Conservation (phyloP, 2,888 invertebrate genomes). For the Drosophila pseudotalamancana region DNA sequence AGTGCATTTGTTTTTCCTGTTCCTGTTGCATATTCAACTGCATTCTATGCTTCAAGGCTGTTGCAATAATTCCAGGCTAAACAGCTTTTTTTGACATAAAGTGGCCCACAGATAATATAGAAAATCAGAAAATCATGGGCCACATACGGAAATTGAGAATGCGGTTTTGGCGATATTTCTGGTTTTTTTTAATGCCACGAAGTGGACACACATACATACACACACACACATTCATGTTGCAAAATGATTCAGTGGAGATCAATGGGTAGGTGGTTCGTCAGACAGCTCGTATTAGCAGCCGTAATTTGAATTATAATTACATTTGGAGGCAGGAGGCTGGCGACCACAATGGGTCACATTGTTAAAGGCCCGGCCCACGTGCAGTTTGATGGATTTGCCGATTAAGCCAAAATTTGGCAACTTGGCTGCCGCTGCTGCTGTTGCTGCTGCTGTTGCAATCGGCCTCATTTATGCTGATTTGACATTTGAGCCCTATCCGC, state of each 20-base stretch:
- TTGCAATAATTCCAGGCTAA: constrained; percentile 30
- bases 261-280: constrained; percentile 36
- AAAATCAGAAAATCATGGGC: constrained; percentile 44
- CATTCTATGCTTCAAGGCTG: constrained; percentile 17
- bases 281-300: constrained; percentile 8
- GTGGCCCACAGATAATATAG: constrained; percentile 33
- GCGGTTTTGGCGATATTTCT: constrained; percentile 34
- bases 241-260: constrained; percentile 34
- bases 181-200: too few species aligned
- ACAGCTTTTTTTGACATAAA: constrained; percentile 40
- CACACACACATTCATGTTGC: constrained; percentile 26
- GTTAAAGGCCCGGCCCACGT: not conserved
- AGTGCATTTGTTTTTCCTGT: constrained; percentile 12
- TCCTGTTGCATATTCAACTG: constrained; percentile 6
- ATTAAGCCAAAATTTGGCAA: too few species aligned
- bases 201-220: not conserved
- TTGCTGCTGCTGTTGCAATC: constrained; percentile 50
- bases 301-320: constrained; percentile 46
- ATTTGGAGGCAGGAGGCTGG: constrained; percentile 7
- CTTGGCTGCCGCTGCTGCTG: too few species aligned
- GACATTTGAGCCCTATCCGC: constrained; percentile 53
- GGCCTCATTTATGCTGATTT: constrained; percentile 51
- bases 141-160: constrained; percentile 63
- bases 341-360: constrained; percentile 14
- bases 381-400: not conserved